These are phyloP conservation scores for Lynx canadensis DNA, from an alignment of 2,113 vertebrate species.

Conservation along the genomic window DNA sequence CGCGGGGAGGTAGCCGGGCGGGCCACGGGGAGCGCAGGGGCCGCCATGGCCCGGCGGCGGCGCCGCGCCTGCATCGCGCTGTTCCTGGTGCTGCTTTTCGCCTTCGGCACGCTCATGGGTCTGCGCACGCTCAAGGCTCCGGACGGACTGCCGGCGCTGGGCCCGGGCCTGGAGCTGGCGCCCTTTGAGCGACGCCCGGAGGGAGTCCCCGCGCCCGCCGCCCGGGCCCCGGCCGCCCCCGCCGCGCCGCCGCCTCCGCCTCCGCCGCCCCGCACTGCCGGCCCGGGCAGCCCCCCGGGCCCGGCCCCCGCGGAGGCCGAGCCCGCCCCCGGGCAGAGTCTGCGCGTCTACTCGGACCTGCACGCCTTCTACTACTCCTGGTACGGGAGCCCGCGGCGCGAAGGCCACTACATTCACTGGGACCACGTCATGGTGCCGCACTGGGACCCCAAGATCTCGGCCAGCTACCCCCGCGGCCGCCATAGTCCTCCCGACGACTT, in stretches of 20 bases:
- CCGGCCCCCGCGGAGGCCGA: slow-evolving; percentile 79
- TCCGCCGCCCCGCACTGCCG: slow-evolving; percentile 53
- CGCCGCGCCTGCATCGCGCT: slow-evolving; percentile 91
- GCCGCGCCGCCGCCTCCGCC: slow-evolving; percentile 87
- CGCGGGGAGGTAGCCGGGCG: background rate
- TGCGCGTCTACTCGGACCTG: slow-evolving; percentile 90
- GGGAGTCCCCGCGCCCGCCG: slow-evolving; percentile 71
- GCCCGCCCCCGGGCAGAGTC: slow-evolving; percentile 79
- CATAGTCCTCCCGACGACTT: slow-evolving; percentile 91
- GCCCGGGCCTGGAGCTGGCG: slow-evolving; percentile 87
- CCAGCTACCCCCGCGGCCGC: slow-evolving; percentile 92
- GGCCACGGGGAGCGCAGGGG: slow-evolving; percentile 57
- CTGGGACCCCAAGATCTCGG: slow-evolving; percentile 95
- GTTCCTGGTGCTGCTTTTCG: slow-evolving; percentile 92
- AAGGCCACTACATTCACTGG: slow-evolving; percentile 91
- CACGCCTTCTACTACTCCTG: slow-evolving; percentile 95
- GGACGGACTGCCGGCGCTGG: slow-evolving; percentile 90
- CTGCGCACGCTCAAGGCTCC: slow-evolving; percentile 91
- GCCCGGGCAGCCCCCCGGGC: slow-evolving; percentile 70
- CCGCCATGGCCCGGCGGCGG: slow-evolving; percentile 90
- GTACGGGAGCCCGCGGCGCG: slow-evolving; percentile 90
- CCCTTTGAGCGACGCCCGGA: slow-evolving; percentile 72
- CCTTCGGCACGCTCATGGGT: slow-evolving; percentile 94
- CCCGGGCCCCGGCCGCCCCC: slow-evolving; percentile 81
- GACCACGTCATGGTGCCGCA: slow-evolving; percentile 94